Base-by-base conservation (phyloP, 2,797 vertebrate species). In the Echiichthys vipera region DNA sequence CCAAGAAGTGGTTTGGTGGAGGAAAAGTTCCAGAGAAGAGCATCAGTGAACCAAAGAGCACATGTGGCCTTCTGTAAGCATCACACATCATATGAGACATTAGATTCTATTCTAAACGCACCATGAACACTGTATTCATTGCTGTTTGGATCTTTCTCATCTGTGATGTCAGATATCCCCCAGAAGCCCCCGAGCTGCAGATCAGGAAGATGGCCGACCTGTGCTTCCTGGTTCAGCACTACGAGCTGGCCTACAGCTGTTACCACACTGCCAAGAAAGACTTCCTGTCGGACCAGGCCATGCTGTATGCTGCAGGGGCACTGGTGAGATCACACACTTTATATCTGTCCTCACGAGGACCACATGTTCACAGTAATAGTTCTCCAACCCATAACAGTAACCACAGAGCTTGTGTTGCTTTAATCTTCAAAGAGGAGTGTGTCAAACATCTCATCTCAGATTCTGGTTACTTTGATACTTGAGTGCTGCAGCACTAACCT, bases 241-340 rank as follows among this genome's bases (percentile, higher is more conserved):
- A 99, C 69, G 98, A 99, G 65, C 89, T 99, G 92, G 98, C 98
- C 40, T 99, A 99, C 81, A 99, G 89, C 92, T 99, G 97, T 84
- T 99, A 99, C 88, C 98, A 99, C 91, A 98, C 97, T 27, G 98
- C 98, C 80, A 99, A 99, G 92, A 99, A 99, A 73, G 98, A 99
- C 91, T 99, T 99, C 87, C 94, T 98, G 74, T 98, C 96, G 30
- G 98, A 99, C 91, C 98, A 99, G 94, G 98, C 98, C 84, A 98
- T 98, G 97, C 93, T 99, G 72, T 99, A 99, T 82, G 98, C 98
- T 79, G 98, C 98, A 55, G 97, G 98, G 56, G 95, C 98, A 6
- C 93, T 99, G 97, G 98, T 99, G 83, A 91, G 94, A 54, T 8
- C n/a, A 43, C 20, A 6, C 20, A 40, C 40, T 42, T 9, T 43